Conservation (phyloP, 2,797 vertebrate genomes). For the Myioborus miniatus region DNA sequence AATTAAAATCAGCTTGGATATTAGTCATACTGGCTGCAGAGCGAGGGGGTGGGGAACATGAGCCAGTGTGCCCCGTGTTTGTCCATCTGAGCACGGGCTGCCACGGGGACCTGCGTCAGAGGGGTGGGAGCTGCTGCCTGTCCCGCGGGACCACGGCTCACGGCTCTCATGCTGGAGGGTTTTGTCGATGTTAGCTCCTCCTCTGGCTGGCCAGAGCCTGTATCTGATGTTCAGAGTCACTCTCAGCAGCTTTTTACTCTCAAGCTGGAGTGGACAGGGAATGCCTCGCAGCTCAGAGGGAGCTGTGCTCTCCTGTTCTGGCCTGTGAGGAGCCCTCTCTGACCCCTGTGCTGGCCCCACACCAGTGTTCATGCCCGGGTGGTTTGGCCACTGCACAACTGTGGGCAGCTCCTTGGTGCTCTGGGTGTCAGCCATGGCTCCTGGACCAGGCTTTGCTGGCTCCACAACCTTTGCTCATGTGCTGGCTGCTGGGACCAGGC, state of each 20-base stretch:
- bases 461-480: no score
- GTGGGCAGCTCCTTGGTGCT: neutral
- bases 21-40: slow-evolving; percentile 71
- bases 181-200: neutral
- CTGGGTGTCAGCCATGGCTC: neutral
- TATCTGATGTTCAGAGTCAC: neutral
- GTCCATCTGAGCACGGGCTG: neutral
- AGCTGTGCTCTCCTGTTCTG: neutral
- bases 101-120: neutral
- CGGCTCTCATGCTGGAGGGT: rapidly evolving
- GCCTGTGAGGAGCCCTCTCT: neutral
- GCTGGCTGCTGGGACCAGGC: neutral
- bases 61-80: neutral
- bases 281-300: neutral
- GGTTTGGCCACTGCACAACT: neutral
- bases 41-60: slow-evolving; percentile 22
- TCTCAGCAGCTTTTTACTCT: neutral
- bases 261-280: neutral
- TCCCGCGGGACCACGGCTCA: rapidly evolving
- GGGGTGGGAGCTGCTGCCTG: slow-evolving; percentile 15
- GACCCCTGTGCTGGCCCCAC: neutral
- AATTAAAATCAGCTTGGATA: slow-evolving; percentile 80
- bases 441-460: neutral
- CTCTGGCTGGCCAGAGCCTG: neutral
- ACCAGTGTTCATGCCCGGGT: rapidly evolving